phyloP scores from a whole-genome alignment of 2,888 invertebrate genomes.

The Nysson spinosus region DNA sequence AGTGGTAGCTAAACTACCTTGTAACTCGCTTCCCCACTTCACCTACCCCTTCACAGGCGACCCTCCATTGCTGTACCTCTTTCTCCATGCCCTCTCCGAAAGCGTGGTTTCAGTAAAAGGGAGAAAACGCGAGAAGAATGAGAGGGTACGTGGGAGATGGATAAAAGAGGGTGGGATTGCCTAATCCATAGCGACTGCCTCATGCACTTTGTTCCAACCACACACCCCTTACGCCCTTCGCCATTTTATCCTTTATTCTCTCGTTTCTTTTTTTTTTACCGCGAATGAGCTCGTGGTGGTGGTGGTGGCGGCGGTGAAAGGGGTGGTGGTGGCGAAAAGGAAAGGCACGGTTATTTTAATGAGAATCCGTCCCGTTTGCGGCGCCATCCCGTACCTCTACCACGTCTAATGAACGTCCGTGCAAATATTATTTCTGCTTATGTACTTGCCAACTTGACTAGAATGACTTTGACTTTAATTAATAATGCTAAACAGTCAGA shows the following conservation, averaged over 20 bases:
- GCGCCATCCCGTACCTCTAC: conserved; percentile 63
- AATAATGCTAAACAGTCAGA: conserved; percentile 74
- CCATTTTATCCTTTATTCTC: conserved; percentile 36
- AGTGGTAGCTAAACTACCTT: conserved; percentile 66
- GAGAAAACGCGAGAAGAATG: conserved; percentile 20
- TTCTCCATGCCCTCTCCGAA: conserved; percentile 19
- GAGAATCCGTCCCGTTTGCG: conserved; percentile 75
- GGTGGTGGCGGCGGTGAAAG: not conserved
- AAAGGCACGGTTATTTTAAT: conserved; percentile 74
- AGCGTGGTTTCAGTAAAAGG: conserved; percentile 12
- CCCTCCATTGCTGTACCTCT: conserved; percentile 6
- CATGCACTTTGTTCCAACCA: conserved; percentile 49
- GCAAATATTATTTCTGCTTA: conserved; percentile 77
- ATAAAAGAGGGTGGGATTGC: conserved; percentile 7
- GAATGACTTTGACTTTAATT: conserved; percentile 76
- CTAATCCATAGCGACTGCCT: conserved; percentile 28
- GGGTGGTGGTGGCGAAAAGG: conserved; percentile 41
- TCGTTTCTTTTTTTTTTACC: conserved; percentile 6
- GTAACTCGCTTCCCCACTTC: conserved; percentile 53
- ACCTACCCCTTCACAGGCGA: conserved; percentile 12
- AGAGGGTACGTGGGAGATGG: conserved; percentile 22
- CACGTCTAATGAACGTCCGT: conserved; percentile 76
- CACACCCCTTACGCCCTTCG: too few species aligned
- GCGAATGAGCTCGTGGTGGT: too few species aligned
- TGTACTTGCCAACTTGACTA: conserved; percentile 76